phyloP scores from a whole-genome alignment of 2,797 vertebrate species.

The Melanogrammus aeglefinus region DNA sequence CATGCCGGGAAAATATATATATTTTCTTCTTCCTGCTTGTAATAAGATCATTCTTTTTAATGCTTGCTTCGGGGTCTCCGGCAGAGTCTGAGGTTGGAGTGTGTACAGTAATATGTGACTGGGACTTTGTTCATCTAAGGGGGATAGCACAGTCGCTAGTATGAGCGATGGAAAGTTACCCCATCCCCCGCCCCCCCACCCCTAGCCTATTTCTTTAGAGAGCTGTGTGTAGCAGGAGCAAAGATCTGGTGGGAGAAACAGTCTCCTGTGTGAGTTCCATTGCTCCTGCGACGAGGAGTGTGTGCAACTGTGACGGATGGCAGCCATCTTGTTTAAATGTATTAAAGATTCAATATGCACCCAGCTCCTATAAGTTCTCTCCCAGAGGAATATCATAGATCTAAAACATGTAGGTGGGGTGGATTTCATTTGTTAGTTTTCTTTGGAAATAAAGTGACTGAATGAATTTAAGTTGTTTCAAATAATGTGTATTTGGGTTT shows the following conservation, averaged over 20 bases:
- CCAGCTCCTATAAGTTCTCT: constrained; percentile 19
- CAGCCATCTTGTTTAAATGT: constrained; percentile 58
- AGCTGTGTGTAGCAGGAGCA: constrained; percentile 29
- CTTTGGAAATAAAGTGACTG: neutral
- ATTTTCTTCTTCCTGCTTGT: constrained; percentile 39
- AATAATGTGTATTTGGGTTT: neutral
- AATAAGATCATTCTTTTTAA: constrained; percentile 69
- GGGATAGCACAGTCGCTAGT: constrained; percentile 12
- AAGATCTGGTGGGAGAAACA: constrained; percentile 42
- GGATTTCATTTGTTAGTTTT: neutral
- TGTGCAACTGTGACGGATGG: constrained; percentile 32
- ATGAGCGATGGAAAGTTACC: constrained; percentile 37
- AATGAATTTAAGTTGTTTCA: neutral
- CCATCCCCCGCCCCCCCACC: constrained; percentile 26
- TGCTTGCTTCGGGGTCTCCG: constrained; percentile 51
- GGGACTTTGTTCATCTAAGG: constrained; percentile 59
- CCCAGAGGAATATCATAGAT: constrained; percentile 1
- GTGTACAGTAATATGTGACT: constrained; percentile 52
- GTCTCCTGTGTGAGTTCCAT: constrained; percentile 26
- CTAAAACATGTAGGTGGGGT: neutral
- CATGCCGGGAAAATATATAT: constrained; percentile 39
- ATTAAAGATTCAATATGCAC: constrained; percentile 37
- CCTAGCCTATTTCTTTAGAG: constrained; percentile 31
- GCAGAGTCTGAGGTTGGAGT: constrained; percentile 39
- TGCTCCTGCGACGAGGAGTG: constrained; percentile 20